Evolutionary conservation across 2,797 vertebrate species (phyloP).

Genomic region (Pseudopleuronectes americanus): DNA sequence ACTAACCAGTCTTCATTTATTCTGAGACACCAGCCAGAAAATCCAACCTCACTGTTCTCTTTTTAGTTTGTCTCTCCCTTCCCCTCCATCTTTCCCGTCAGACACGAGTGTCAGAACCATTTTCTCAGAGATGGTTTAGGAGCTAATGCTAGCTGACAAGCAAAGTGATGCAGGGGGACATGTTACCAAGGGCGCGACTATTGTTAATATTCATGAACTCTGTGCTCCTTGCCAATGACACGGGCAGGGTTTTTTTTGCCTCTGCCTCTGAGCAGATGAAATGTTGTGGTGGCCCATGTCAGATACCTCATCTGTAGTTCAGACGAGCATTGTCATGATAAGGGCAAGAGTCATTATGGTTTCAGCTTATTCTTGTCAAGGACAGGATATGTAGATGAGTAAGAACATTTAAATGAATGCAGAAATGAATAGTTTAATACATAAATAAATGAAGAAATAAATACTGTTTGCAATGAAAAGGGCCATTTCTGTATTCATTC

Average conservation of each 20-base stretch:
- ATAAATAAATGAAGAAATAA: too few species aligned
- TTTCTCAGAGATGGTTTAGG: slow-evolving; percentile 54
- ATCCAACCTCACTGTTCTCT: slow-evolving; percentile 38
- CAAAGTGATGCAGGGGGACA: slow-evolving; percentile 53
- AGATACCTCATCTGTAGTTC: slow-evolving; percentile 12
- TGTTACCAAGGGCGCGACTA: slow-evolving; percentile 26
- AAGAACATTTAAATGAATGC: too few species aligned
- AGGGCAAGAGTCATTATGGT: background rate
- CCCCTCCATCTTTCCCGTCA: slow-evolving; percentile 48
- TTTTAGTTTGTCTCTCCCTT: slow-evolving; percentile 46
- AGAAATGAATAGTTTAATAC: too few species aligned
- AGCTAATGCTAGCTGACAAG: slow-evolving; percentile 71
- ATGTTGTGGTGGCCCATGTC: background rate
- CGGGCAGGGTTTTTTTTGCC: background rate
- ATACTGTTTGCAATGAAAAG: too few species aligned
- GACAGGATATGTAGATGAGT: too few species aligned
- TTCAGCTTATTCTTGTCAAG: background rate
- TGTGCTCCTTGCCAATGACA: slow-evolving; percentile 29
- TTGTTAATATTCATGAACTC: slow-evolving; percentile 61
- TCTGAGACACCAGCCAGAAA: slow-evolving; percentile 39
- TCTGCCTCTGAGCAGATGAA: slow-evolving; percentile 28
- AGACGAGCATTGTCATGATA: background rate
- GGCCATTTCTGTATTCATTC: too few species aligned
- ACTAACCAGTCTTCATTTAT: slow-evolving; percentile 31
- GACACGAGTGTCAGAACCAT: slow-evolving; percentile 64